phyloP scores from a whole-genome alignment of 2,888 invertebrate species.

The Drosophila barbarae region DNA sequence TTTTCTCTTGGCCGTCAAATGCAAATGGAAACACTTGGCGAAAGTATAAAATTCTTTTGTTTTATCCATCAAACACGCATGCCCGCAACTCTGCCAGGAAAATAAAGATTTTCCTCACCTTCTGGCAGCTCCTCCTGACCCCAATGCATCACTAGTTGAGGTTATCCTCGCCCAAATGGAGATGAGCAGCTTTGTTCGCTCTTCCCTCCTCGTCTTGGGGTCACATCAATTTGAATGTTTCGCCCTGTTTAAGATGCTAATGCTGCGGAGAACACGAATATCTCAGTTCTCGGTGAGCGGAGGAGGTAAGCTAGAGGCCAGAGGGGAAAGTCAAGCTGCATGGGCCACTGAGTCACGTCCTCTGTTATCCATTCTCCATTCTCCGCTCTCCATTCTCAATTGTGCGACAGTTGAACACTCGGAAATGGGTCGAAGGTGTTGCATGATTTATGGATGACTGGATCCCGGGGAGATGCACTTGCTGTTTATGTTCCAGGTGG shows the following conservation, averaged over 20 bases:
- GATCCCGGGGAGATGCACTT: slow-evolving; percentile 27
- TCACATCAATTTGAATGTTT: slow-evolving; percentile 55
- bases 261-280: slow-evolving; percentile 35
- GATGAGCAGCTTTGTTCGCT: slow-evolving; percentile 13
- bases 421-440: slow-evolving; percentile 43
- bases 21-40: slow-evolving; percentile 30
- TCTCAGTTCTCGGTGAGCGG: slow-evolving; percentile 20
- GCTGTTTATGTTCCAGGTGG: slow-evolving; percentile 39
- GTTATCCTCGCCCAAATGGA: slow-evolving; percentile 26
- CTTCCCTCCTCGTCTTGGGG: slow-evolving; percentile 21
- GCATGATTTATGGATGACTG: slow-evolving; percentile 36
- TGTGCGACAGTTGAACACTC: slow-evolving; percentile 38
- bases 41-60: slow-evolving; percentile 14
- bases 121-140: slow-evolving; percentile 33
- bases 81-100: slow-evolving; percentile 14
- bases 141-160: slow-evolving; percentile 48
- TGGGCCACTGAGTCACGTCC: slow-evolving; percentile 42
- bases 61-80: slow-evolving; percentile 5
- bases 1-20: slow-evolving; percentile 21
- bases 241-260: slow-evolving; percentile 55
- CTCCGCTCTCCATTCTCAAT: slow-evolving; percentile 16
- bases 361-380: slow-evolving; percentile 15
- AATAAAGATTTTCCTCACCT: slow-evolving; percentile 5
- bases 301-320: slow-evolving; percentile 19
- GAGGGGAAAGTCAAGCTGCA: slow-evolving; percentile 34